Base-by-base conservation (phyloP, 1,140 invertebrate species). In the Macrobrachium nipponense region DNA sequence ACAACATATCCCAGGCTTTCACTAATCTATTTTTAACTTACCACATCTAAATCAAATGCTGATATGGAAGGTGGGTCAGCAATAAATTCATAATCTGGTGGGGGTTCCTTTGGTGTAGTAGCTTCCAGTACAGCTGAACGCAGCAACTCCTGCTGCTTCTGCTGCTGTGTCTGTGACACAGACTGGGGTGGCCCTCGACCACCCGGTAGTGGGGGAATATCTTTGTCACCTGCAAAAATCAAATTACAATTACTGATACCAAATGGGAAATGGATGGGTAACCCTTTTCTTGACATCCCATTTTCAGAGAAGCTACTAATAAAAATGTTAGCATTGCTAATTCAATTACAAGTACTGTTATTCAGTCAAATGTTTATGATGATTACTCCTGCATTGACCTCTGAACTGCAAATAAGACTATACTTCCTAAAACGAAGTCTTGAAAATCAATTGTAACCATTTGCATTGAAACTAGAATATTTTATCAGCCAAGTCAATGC, bases 1-100 rank as follows among this genome's bases (percentile, higher is more conserved):
- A 77, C 5, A 6, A 5, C 23, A 18, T 15, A 78, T 23, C 51
- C 10, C 18, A 0, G 27, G 17, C 18, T 14, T 70, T 4, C 23
- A 51, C 17, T 12, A 10, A n/a, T n/a, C n/a, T 51, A 27, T 12
- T 17, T 84, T 11, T 23, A 18, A 68, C 88, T 84, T 86, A 88
- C 88, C 75, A 93, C 94, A 93, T 93, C 97, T 94, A 99, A 93
- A 92, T 99, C 98, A 87, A 98, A 93, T 27, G 98, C 98, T n/a
- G 98, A 99, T 87, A 99, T 99, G 0, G 98, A 99, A 0, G 98
- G 98, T 10, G 98, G 98, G 92, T 99, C 98, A 44, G 97, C 97
- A 66, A 98, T 96, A 91, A 99, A 99, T 92, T 99, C 98, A 93
- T 97, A 99, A 89, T 99, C 97, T 73, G 94, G 92, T 5, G 99